Percentiles rank a stretch among this genome's conserved stretches.
phyloP scores from a whole-genome alignment of 1,140 invertebrate genomes.

The Pseudobourletiella spinata region DNA sequence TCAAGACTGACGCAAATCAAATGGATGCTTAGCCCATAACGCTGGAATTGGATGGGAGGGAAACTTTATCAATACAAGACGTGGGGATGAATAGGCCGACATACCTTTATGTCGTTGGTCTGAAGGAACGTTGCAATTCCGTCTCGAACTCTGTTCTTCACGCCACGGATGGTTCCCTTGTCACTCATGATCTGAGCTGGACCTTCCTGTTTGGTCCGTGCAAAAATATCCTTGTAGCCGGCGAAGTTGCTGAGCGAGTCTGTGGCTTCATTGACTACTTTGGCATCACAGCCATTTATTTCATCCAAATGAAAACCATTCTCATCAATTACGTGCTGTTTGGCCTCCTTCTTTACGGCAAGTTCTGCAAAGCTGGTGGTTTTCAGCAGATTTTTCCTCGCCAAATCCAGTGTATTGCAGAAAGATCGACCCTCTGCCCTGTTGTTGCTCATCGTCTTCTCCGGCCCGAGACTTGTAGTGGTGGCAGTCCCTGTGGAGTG shows the following conservation, averaged over 20 bases:
- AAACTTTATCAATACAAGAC: no score
- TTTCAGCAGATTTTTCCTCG: no score
- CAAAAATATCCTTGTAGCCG: constrained; percentile 65
- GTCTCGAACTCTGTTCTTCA: constrained; percentile 84
- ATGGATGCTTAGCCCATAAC: no score
- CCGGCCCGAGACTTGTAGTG: background rate
- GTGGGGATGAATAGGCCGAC: no score
- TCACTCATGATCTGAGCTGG: constrained; percentile 56
- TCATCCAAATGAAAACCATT: constrained; percentile 64
- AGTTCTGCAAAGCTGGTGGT: no score
- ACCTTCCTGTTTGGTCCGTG: constrained; percentile 47
- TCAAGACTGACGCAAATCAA: no score
- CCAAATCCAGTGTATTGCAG: no score
- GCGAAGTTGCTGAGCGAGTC: constrained; percentile 49
- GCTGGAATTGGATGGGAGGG: no score
- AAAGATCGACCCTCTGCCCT: background rate
- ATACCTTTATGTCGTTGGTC: constrained; percentile 62
- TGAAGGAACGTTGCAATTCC: constrained; percentile 88
- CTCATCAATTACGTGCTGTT: constrained; percentile 9
- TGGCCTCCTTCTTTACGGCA: background rate
- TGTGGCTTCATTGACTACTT: constrained; percentile 40
- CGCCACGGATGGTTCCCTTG: constrained; percentile 81
- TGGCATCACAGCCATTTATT: constrained; percentile 49
- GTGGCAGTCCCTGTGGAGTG: background rate
- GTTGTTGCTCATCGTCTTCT: background rate